These are phyloP conservation scores for Chelonus insularis DNA, from an alignment of 1,140 invertebrate genomes.

Conservation along the genomic window DNA sequence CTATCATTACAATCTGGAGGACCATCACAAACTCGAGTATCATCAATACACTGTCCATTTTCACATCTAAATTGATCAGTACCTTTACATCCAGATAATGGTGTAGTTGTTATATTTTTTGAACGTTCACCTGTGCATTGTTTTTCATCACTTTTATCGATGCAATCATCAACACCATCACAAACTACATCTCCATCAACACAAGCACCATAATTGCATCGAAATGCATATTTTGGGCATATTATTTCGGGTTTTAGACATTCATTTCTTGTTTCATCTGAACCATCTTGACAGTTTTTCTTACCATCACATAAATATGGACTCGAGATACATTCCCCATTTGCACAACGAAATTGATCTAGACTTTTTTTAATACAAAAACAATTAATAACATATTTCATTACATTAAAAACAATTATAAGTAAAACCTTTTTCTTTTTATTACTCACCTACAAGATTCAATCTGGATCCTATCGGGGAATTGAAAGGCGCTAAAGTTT, in stretches of 20 bases:
- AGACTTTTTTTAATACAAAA: conserved; percentile 16
- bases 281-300: conserved; percentile 61
- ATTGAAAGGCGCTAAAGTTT: no score
- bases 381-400: not conserved
- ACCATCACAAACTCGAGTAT: conserved; percentile 59
- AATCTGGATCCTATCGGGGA: no score
- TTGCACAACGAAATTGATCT: conserved; percentile 43
- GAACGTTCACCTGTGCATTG: conserved; percentile 4
- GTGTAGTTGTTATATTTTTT: not conserved
- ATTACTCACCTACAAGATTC: no score
- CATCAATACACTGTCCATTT: conserved; percentile 49
- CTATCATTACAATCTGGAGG: conserved; percentile 58
- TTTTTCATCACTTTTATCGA: conserved; percentile 71
- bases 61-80: conserved; percentile 44
- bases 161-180: conserved; percentile 66
- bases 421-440: no score
- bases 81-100: conserved; percentile 21
- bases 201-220: conserved; percentile 67
- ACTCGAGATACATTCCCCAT: conserved; percentile 48
- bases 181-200: conserved; percentile 61
- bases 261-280: conserved; percentile 63
- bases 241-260: conserved; percentile 53
- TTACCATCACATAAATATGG: conserved; percentile 61
- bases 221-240: conserved; percentile 59
- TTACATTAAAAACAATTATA: not conserved